Conservation (phyloP, 2,797 vertebrate species). For the Acanthurus leucopareius region DNA sequence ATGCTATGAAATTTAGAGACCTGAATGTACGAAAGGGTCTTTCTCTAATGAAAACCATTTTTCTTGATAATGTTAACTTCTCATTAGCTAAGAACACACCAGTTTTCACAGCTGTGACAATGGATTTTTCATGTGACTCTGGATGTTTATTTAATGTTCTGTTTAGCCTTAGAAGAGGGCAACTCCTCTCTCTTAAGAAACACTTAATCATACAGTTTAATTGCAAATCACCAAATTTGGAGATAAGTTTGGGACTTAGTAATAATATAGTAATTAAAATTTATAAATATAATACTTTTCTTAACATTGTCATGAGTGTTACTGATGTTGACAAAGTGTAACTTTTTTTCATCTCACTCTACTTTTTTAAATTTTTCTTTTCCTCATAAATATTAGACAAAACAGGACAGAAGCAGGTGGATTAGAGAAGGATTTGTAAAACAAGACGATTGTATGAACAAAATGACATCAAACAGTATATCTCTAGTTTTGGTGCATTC, state of each 20-base stretch:
- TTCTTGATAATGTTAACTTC: constrained; percentile 6
- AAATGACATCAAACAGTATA: neutral
- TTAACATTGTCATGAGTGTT: too few relatives aligned
- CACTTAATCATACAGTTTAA: neutral
- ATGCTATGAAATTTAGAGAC: constrained; percentile 1
- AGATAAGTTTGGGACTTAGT: neutral
- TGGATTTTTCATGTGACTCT: neutral
- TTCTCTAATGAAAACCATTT: neutral
- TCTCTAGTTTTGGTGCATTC: neutral
- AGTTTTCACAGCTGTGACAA: neutral
- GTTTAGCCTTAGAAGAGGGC: neutral
- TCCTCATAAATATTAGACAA: neutral
- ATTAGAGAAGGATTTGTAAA: neutral
- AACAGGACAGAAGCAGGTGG: neutral
- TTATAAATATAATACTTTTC: too few relatives aligned
- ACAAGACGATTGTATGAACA: neutral
- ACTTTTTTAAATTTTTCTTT: too few relatives aligned
- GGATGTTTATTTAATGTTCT: neutral
- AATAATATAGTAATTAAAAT: too few relatives aligned
- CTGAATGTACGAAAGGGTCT: neutral
- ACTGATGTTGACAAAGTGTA: too few relatives aligned
- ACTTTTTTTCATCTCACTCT: too few relatives aligned
- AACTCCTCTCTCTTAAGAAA: neutral
- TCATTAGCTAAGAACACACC: neutral
- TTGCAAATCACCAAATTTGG: neutral